Conservation (phyloP, 2,113 vertebrate genomes). For the Notothenia rossii region DNA sequence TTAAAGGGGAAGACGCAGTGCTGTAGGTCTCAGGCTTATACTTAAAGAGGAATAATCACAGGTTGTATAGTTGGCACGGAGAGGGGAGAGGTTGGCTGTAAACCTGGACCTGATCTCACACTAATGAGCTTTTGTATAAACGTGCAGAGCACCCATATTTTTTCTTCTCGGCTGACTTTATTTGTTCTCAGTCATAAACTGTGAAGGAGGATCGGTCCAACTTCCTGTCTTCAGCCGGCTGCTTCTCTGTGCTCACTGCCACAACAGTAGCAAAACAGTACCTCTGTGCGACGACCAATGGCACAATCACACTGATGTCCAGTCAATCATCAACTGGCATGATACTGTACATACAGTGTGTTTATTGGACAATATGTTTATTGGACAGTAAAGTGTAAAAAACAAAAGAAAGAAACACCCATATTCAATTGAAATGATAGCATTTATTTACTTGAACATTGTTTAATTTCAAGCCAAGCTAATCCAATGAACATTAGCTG, state of each 20-base stretch:
- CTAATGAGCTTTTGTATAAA: slow-evolving; percentile 66
- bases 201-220: slow-evolving; percentile 53
- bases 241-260: slow-evolving; percentile 44
- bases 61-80: slow-evolving; percentile 55
- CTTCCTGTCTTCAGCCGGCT: slow-evolving; percentile 64
- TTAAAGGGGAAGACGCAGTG: slow-evolving; percentile 35
- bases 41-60: slow-evolving; percentile 67
- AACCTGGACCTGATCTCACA: slow-evolving; percentile 51
- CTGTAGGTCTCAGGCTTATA: slow-evolving; percentile 63
- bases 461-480: background rate
- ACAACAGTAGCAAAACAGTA: slow-evolving; percentile 68
- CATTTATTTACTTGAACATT: background rate
- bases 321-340: background rate
- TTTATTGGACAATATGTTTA: background rate
- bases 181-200: slow-evolving; percentile 65
- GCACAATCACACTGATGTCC: background rate
- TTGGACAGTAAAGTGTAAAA: background rate
- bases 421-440: background rate
- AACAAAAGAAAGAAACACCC: background rate
- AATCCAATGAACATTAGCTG: background rate
- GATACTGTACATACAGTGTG: background rate
- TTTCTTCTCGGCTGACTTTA: slow-evolving; percentile 54
- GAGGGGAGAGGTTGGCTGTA: slow-evolving; percentile 42
- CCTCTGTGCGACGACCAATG: slow-evolving; percentile 40
- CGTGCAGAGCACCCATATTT: slow-evolving; percentile 22